These are phyloP conservation scores for Henicopernis longicauda DNA, from an alignment of 2,113 vertebrate genomes.

Conservation along the genomic window DNA sequence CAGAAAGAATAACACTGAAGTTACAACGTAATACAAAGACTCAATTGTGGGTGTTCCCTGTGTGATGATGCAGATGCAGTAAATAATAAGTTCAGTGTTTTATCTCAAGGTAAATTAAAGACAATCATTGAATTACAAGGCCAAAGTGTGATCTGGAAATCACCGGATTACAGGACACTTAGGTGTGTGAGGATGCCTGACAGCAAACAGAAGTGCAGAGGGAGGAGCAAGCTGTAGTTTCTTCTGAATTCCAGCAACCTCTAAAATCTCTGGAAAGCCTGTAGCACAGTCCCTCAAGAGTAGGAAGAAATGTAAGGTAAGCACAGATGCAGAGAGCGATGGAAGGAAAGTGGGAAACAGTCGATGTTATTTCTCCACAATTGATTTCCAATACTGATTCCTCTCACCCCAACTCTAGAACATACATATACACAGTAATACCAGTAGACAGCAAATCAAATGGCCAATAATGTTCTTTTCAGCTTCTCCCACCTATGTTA, in stretches of 20 bases:
- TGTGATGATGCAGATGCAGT: background rate
- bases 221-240: background rate
- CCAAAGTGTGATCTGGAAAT: background rate
- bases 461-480: background rate
- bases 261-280: background rate
- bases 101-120: background rate
- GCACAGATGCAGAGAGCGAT: background rate
- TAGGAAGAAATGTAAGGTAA: background rate
- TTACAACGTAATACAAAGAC: background rate
- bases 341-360: background rate
- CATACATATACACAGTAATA: background rate
- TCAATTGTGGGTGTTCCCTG: background rate
- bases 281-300: background rate
- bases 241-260: background rate
- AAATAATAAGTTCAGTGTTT: background rate
- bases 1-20: background rate
- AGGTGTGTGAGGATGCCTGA: background rate
- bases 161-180: background rate
- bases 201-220: background rate
- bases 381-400: background rate
- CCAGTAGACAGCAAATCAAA: background rate
- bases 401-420: background rate
- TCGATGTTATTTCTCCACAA: background rate
- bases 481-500: background rate
- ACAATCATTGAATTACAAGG: background rate